phyloP scores from a whole-genome alignment of 2,888 invertebrate species.

The Meta bourneti region DNA sequence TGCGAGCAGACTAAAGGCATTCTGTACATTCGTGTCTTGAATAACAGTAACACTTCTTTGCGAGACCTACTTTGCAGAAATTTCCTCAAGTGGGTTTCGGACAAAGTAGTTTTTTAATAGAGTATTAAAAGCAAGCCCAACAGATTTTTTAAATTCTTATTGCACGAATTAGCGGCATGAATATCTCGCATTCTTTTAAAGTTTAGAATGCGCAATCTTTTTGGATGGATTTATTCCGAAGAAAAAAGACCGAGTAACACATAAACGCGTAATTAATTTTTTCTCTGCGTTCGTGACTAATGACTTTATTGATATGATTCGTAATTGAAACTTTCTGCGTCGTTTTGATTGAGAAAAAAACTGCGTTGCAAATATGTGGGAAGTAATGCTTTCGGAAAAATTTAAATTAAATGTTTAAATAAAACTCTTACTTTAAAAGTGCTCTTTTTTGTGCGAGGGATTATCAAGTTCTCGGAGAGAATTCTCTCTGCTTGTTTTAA shows the following conservation, averaged over 20 bases:
- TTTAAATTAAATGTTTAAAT: background rate
- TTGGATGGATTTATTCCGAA: background rate
- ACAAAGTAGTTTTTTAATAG: slow-evolving; percentile 15
- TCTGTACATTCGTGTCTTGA: slow-evolving; percentile 24
- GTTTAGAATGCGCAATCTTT: slow-evolving; percentile 31
- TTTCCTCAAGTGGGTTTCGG: slow-evolving; percentile 31
- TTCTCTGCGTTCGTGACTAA: slow-evolving; percentile 33
- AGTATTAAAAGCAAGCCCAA: background rate
- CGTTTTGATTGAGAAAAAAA: slow-evolving; percentile 1
- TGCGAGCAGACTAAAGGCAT: slow-evolving; percentile 45
- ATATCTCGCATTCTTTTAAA: slow-evolving; percentile 31
- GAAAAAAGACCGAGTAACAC: slow-evolving; percentile 3
- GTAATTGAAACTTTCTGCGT: slow-evolving; percentile 41
- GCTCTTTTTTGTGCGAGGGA: background rate
- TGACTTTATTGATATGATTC: slow-evolving; percentile 33
- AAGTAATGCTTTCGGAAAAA: background rate
- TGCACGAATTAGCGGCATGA: slow-evolving; percentile 21
- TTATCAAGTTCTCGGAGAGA: background rate
- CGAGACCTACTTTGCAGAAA: slow-evolving; percentile 1
- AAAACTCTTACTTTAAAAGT: background rate
- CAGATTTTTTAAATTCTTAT: background rate
- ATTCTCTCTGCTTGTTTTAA: background rate
- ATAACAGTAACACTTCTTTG: slow-evolving; percentile 24
- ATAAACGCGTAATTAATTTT: slow-evolving; percentile 8
- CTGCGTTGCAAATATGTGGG: background rate